These are phyloP conservation scores for Vanacampus margaritifer DNA, from an alignment of 2,113 vertebrate genomes.

Conservation along the genomic window DNA sequence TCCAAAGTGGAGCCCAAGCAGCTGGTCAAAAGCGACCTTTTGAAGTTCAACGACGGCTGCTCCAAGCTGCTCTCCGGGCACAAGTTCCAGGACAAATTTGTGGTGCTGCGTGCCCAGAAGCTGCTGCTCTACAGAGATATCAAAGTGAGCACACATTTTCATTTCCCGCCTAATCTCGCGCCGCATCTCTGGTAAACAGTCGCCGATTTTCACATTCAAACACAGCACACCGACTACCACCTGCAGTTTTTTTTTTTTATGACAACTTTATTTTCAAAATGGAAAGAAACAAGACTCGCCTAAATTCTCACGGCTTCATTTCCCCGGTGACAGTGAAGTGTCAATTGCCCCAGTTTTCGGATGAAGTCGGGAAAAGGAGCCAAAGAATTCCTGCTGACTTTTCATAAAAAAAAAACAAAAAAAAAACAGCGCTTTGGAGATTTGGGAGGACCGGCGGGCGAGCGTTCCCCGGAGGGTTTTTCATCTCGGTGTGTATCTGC, in stretches of 20 bases:
- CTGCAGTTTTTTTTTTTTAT: not conserved
- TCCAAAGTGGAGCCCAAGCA: constrained; percentile 61
- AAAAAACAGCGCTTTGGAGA: constrained; percentile 15
- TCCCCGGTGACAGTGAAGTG: constrained; percentile 11
- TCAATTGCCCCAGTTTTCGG: not conserved
- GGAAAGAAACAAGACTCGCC: constrained; percentile 8
- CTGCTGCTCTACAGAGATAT: constrained; percentile 87
- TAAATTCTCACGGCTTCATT: constrained; percentile 7
- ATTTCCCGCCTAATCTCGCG: constrained; percentile 6
- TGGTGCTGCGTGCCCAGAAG: constrained; percentile 78
- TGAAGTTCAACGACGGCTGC: constrained; percentile 89
- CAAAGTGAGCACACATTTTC: constrained; percentile 74
- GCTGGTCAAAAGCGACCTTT: constrained; percentile 71
- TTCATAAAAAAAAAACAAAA: constrained; percentile 2
- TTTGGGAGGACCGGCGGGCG: constrained; percentile 24
- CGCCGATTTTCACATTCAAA: constrained; percentile 9
- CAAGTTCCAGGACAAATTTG: constrained; percentile 92
- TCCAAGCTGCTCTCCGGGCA: constrained; percentile 88
- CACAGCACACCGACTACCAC: not conserved
- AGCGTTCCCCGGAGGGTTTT: constrained; percentile 33
- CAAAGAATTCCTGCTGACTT: constrained; percentile 13
- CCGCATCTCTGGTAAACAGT: constrained; percentile 18
- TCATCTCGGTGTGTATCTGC: constrained; percentile 40
- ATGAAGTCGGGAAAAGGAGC: constrained; percentile 31
- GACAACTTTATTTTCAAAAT: not conserved